Evolutionary conservation across 2,113 vertebrate genomes (phyloP).

Genomic region (Atrichornis clamosus): DNA sequence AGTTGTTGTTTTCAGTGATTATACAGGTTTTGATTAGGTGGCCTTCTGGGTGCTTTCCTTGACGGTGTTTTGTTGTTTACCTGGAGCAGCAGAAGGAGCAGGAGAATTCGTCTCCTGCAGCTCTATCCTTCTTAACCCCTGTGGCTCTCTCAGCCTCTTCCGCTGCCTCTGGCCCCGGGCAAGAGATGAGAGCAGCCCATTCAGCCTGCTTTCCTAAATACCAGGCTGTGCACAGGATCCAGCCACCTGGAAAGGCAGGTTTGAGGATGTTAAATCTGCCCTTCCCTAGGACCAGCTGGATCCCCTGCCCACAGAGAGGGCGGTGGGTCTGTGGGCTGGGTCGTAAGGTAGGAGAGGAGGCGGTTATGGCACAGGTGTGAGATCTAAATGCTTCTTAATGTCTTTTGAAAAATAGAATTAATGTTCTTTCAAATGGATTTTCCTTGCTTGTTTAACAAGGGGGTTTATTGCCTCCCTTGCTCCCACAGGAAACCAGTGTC

Average conservation of each 20-base stretch:
- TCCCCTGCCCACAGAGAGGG: accelerated
- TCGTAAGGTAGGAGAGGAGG: background rate
- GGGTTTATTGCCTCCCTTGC: background rate
- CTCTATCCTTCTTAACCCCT: background rate
- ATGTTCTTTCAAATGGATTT: background rate
- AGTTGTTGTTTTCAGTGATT: background rate
- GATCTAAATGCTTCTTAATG: background rate
- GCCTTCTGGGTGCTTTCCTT: background rate
- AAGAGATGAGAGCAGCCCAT: background rate
- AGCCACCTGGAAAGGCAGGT: background rate
- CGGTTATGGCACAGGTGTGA: accelerated
- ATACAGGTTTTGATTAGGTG: too few relatives aligned
- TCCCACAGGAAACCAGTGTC: background rate
- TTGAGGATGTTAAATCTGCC: background rate
- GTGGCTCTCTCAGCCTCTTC: accelerated
- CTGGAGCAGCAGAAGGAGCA: background rate
- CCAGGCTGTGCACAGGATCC: accelerated
- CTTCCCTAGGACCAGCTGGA: accelerated
- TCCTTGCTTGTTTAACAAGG: background rate
- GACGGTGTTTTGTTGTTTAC: background rate
- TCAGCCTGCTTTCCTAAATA: background rate
- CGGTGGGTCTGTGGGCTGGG: background rate
- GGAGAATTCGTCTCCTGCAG: background rate
- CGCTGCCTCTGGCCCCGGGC: accelerated
- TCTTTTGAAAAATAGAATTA: background rate